These are phyloP conservation scores for Bombylius major DNA, from an alignment of 2,888 invertebrate species.

Conservation along the genomic window DNA sequence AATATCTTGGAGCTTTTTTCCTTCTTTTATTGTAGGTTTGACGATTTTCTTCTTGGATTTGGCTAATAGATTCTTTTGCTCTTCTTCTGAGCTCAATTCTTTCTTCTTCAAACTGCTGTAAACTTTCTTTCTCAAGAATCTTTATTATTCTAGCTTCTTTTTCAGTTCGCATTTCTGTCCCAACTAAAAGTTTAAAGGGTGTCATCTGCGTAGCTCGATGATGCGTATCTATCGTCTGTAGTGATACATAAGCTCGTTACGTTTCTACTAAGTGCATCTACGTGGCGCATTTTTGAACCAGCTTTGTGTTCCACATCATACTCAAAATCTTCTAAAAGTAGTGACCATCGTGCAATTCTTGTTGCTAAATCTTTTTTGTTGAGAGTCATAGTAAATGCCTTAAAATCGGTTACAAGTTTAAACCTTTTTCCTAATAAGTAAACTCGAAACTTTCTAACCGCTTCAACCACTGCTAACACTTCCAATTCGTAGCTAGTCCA, in stretches of 20 bases:
- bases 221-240: conserved; percentile 9
- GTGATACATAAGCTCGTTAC: conserved; percentile 7
- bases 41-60: no score
- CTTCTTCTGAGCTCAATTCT: no score
- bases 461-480: conserved; percentile 6
- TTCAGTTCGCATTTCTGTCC: conserved; percentile 14
- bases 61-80: no score
- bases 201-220: conserved; percentile 14
- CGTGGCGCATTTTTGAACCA: conserved; percentile 15
- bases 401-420: conserved; percentile 14
- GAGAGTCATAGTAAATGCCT: conserved; percentile 13
- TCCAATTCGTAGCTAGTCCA: conserved; percentile 4
- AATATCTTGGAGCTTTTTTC: no score
- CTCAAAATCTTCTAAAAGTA: conserved; percentile 17
- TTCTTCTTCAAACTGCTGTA: no score
- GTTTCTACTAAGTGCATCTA: conserved; percentile 16
- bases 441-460: neutral
- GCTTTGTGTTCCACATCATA: conserved; percentile 16
- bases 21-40: no score
- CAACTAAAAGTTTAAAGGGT: conserved; percentile 15
- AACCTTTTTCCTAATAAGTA: conserved; percentile 11
- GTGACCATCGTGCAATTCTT: conserved; percentile 13
- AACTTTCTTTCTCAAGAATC: neutral
- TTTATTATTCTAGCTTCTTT: conserved; percentile 12
- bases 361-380: conserved; percentile 12